Evolutionary conservation across 2,888 invertebrate species (phyloP).

Genomic region (Lasioglossum malachurum): DNA sequence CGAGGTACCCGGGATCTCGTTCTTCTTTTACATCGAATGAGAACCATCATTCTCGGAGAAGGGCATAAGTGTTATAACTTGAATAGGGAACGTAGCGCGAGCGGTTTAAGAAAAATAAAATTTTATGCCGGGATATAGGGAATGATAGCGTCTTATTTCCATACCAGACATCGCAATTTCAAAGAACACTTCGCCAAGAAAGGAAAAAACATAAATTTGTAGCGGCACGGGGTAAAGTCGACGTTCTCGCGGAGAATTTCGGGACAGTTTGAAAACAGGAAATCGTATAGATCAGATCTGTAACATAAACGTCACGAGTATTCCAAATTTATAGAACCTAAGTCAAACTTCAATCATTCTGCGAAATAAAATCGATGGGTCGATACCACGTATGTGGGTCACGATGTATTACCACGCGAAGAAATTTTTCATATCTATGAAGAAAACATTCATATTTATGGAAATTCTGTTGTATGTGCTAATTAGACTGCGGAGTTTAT

Average conservation of each 20-base stretch:
- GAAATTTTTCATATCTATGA: background rate
- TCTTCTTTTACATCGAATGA: background rate
- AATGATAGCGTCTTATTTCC: background rate
- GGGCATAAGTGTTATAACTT: background rate
- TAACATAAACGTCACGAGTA: background rate
- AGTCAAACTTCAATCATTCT: background rate
- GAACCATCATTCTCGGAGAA: background rate
- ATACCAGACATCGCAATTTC: background rate
- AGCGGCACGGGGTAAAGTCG: background rate
- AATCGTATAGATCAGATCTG: background rate
- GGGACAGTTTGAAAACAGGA: background rate
- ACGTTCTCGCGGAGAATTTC: background rate
- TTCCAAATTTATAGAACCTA: background rate
- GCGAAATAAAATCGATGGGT: background rate
- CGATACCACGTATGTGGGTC: background rate
- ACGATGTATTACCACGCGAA: background rate
- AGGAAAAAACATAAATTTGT: background rate
- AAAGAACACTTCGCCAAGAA: background rate
- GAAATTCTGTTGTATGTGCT: background rate
- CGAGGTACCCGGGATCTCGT: background rate
- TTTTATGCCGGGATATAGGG: background rate
- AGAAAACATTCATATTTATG: background rate
- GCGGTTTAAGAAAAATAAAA: conserved; percentile 9
- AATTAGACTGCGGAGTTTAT: too few species aligned
- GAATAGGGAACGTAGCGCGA: background rate